A percentile compares a stretch with the other conserved stretches of the same genome.
These are phyloP conservation scores for Cydia strobilella DNA, from an alignment of 1,140 invertebrate genomes.

Conservation along the genomic window DNA sequence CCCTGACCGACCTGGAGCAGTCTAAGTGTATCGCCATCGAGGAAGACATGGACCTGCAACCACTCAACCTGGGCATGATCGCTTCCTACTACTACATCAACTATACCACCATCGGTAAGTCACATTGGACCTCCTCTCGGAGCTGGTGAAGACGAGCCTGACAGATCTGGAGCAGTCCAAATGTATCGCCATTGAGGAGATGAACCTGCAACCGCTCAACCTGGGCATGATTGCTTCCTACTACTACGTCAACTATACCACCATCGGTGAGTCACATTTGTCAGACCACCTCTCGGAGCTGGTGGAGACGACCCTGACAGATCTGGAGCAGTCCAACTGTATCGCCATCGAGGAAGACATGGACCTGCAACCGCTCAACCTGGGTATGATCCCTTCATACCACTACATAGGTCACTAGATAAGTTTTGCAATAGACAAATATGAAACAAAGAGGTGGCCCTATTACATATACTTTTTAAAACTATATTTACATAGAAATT, in stretches of 20 bases:
- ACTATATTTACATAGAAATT: too few species aligned
- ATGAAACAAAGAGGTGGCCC: too few species aligned
- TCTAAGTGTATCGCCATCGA: conserved; percentile 99
- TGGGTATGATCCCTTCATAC: conserved; percentile 99
- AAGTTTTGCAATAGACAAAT: too few species aligned
- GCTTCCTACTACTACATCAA: conserved; percentile 99
- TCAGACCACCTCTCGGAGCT: conserved; percentile 99
- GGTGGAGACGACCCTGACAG: conserved; percentile 97
- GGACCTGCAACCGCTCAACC: conserved; percentile 96
- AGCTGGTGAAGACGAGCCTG: conserved; percentile 98
- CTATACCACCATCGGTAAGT: conserved; percentile 97
- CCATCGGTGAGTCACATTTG: conserved; percentile 94
- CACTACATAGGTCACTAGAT: too few species aligned
- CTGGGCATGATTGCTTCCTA: conserved; percentile 99
- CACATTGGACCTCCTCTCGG: conserved; percentile 93
- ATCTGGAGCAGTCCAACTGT: conserved; percentile 98
- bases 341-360: conserved; percentile 99
- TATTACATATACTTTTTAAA: too few species aligned
- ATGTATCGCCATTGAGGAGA: conserved; percentile 98
- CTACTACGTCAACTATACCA: conserved; percentile 99
- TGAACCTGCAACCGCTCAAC: conserved; percentile 97
- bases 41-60: conserved; percentile 98
- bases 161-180: conserved; percentile 98
- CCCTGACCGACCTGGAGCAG: conserved; percentile 96
- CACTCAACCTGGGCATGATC: conserved; percentile 99